Conservation (phyloP, 23 tunicate species). For the Ascidia mentula region DNA sequence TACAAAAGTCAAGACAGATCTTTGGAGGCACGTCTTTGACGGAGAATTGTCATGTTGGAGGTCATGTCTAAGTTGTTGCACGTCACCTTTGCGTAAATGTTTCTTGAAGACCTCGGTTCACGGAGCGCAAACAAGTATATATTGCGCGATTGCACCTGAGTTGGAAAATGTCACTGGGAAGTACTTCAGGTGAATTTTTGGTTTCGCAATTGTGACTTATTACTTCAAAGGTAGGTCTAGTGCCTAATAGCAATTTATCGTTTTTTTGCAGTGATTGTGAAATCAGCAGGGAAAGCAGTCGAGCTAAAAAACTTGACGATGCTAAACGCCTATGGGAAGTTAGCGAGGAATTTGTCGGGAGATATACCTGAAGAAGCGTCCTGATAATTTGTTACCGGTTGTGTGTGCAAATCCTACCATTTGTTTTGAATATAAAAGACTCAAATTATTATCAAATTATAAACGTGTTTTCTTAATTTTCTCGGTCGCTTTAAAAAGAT, state of each 20-base stretch:
- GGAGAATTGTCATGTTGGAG: neutral
- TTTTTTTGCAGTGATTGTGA: constrained; percentile 35
- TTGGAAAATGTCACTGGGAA: constrained; percentile 48
- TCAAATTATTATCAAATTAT: too few relatives aligned
- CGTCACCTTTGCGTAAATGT: neutral
- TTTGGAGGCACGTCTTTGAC: constrained; percentile 26
- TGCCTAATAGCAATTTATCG: neutral
- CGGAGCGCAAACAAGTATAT: constrained; percentile 71
- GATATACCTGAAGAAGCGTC: too few relatives aligned
- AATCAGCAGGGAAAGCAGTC: neutral
- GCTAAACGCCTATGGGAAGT: constrained; percentile 56
- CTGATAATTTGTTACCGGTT: too few relatives aligned
- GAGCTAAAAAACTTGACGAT: constrained; percentile 25
- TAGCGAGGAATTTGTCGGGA: constrained; percentile 53
- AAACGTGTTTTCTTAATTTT: too few relatives aligned
- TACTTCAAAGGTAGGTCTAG: neutral
- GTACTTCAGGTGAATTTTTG: constrained; percentile 29
- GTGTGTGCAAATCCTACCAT: too few relatives aligned
- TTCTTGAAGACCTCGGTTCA: constrained; percentile 50
- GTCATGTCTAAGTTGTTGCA: neutral
- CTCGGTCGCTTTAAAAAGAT: too few relatives aligned
- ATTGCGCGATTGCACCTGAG: constrained; percentile 80
- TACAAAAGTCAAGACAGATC: constrained; percentile 37
- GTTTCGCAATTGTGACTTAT: too few relatives aligned
- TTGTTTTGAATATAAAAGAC: too few relatives aligned